Evolutionary conservation across 1,140 invertebrate species (phyloP), one percentile per base, ranked within the genome.

Genomic region (Drepana arcuata): DNA sequence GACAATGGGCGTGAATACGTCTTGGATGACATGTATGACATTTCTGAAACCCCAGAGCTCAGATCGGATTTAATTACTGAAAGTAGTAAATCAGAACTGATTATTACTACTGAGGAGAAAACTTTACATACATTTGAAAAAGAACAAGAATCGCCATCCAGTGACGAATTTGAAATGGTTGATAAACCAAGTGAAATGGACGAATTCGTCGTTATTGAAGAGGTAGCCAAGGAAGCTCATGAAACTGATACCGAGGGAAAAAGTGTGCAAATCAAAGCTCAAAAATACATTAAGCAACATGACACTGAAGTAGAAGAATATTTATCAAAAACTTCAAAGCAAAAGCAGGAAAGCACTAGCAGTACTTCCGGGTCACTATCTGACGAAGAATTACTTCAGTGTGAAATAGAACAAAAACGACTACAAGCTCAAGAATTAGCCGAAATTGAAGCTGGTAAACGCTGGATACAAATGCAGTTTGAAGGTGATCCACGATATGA

Each of bases 381-480:
- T 11, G 84, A 86, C 47, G 88, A 87, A 54, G 90, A 90, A 44
- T 53, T 91, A 3, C 87, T 89, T 25, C 86, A 87, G 32, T 92
- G 92, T 57, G 93, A 93, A 55, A 86, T 90, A 34, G 92, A 93
- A 65, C 91, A 93, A 55, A 92, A 91, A 40, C 61, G 62, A 58
- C 35, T 84, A 16, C 71, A 84, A 51, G 83, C 86, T 10, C 83
- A 85, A 46, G 86, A 86, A 33, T 78, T 85, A 44, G 84, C 86
- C 34, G 85, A 86, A 54, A 84, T 92, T 26, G 92, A 93, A 58
- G 90, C 90, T 3, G 90, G 92, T 33, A 93, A 93, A 61, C 91
- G 92, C 38, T 95, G 94, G 94, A 90, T 95, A 29, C 93, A 95
- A 75, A 93, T 94, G 89, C 93, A 95, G 48, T 92, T 95, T 33